Evolutionary conservation across 2,113 vertebrate species (phyloP).

Genomic region (Myrmecophaga tridactyla): DNA sequence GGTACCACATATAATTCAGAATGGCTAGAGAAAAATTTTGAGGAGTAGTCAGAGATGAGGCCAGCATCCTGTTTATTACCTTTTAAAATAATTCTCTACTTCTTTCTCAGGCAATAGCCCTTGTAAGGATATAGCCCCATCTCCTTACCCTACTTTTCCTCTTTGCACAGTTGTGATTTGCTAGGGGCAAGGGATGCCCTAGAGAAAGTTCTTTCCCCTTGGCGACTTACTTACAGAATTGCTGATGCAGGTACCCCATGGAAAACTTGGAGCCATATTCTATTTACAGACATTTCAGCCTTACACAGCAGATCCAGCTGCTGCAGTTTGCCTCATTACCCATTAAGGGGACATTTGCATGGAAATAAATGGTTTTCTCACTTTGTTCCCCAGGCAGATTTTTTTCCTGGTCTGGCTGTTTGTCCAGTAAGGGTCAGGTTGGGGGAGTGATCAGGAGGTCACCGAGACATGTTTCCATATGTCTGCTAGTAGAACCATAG

Average conservation of each 20-base stretch:
- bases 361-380: constrained; percentile 32
- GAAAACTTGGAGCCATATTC: constrained; percentile 67
- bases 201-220: constrained; percentile 48
- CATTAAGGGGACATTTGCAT: constrained; percentile 48
- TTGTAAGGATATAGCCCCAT: not conserved
- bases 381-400: not conserved
- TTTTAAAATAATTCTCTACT: not conserved
- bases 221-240: constrained; percentile 60
- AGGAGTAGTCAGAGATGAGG: not conserved
- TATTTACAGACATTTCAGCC: constrained; percentile 68
- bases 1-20: not conserved
- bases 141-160: constrained; percentile 35
- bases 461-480: not conserved
- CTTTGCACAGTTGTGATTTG: constrained; percentile 36
- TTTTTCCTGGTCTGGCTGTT: not conserved
- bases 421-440: not conserved
- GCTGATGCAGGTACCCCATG: constrained; percentile 69
- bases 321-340: constrained; percentile 11
- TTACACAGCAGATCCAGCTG: constrained; percentile 69
- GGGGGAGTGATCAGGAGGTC: not conserved
- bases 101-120: not conserved
- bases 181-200: constrained; percentile 43
- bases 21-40: not conserved
- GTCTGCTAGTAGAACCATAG: not conserved
- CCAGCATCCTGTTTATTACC: not conserved